Conservation (phyloP, 2,113 vertebrate genomes). For the Megaleporinus macrocephalus region DNA sequence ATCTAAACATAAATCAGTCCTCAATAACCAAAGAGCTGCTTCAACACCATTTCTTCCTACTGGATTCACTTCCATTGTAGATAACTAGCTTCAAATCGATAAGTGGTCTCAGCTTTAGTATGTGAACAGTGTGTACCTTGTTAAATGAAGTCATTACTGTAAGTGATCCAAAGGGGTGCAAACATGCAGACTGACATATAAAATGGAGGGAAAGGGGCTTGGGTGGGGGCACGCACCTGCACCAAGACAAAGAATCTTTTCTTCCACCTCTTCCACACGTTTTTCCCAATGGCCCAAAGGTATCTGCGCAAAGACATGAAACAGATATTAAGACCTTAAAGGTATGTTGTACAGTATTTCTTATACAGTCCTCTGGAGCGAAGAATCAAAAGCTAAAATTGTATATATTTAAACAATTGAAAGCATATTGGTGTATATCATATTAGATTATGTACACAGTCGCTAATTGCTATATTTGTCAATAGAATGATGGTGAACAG, state of each 20-base stretch:
- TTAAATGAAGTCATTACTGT: not conserved
- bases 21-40: too few relatives aligned
- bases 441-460: not conserved
- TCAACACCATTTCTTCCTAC: too few relatives aligned
- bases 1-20: too few relatives aligned
- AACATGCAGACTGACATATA: not conserved
- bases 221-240: slow-evolving; percentile 82
- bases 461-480: not conserved
- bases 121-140: not conserved
- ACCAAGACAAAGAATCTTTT: slow-evolving; percentile 98
- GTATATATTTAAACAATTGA: not conserved
- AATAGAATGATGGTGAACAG: not conserved
- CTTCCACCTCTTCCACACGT: slow-evolving; percentile 99
- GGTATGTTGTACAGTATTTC: not conserved
- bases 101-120: too few relatives aligned
- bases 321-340: slow-evolving; percentile 26
- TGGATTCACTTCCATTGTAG: too few relatives aligned
- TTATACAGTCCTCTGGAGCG: not conserved
- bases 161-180: not conserved
- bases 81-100: too few relatives aligned
- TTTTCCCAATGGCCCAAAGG: slow-evolving; percentile 97
- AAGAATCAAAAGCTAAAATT: not conserved
- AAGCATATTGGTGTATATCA: too few relatives aligned
- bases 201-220: not conserved
- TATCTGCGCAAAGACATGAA: slow-evolving; percentile 79